Percentiles rank a stretch among this genome's conserved stretches.
phyloP scores from a whole-genome alignment of 2,113 vertebrate species.

The human (Homo sapiens) region DNA sequence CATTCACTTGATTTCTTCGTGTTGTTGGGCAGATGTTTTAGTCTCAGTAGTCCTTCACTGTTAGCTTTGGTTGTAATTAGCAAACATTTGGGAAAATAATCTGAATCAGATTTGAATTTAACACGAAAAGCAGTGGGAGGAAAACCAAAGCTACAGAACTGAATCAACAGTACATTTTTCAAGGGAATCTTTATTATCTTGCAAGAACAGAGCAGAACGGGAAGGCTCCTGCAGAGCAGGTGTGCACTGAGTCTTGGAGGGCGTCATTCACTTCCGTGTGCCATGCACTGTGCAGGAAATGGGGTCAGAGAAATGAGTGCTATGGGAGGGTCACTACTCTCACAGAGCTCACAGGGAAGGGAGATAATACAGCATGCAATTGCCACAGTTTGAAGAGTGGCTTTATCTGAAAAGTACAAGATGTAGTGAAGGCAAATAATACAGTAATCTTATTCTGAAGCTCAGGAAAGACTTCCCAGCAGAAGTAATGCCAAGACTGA shows the following conservation, averaged over 20 bases:
- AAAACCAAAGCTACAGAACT: not conserved
- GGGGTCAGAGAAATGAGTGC: not conserved
- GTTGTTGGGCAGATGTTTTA: not conserved
- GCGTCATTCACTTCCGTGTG: not conserved
- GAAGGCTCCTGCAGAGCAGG: not conserved
- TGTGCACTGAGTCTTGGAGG: not conserved
- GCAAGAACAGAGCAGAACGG: not conserved
- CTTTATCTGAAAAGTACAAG: not conserved
- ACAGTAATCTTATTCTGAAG: not conserved
- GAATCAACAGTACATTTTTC: not conserved
- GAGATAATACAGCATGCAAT: not conserved
- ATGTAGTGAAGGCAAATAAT: not conserved
- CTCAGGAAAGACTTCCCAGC: not conserved
- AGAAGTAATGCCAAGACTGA: not conserved
- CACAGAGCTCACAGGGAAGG: not conserved
- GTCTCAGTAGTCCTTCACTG: not conserved
- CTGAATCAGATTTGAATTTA: slow-evolving; percentile 11
- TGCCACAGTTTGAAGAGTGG: not conserved
- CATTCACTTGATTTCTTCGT: not conserved
- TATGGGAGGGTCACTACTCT: not conserved
- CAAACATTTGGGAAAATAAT: slow-evolving; percentile 7
- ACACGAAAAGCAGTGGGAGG: not conserved
- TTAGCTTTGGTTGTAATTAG: slow-evolving; percentile 31
- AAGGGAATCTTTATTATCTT: not conserved
- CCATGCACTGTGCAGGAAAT: not conserved